Percentiles rank a stretch among this genome's conserved stretches.
Evolutionary conservation across 2,797 vertebrate species (phyloP).

Genomic region (Hypotaenidia philippensis): DNA sequence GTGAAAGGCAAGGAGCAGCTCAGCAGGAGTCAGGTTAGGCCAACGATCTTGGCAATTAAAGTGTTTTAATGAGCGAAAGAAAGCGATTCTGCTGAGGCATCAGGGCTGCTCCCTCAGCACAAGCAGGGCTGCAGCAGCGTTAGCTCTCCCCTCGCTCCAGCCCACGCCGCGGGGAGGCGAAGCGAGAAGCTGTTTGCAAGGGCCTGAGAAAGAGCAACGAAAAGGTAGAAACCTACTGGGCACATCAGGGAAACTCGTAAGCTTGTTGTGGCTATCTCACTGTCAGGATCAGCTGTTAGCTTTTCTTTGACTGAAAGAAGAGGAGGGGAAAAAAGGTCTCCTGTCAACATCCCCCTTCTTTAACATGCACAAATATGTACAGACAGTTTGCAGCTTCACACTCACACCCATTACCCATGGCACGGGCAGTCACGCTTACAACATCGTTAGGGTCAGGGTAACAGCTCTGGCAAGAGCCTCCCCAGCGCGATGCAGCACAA

Average conservation of each 20-base stretch:
- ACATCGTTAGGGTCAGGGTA: neutral
- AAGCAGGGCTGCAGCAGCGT: neutral
- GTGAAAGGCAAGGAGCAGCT: neutral
- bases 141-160: neutral
- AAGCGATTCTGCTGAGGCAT: neutral
- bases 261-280: slow-evolving; percentile 82
- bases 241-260: slow-evolving; percentile 82
- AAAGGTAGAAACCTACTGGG: slow-evolving; percentile 62
- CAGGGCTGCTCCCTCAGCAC: neutral
- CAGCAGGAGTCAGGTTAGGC: neutral
- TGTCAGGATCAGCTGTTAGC: slow-evolving; percentile 81
- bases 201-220: neutral
- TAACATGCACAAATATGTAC: accelerated
- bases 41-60: neutral
- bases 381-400: neutral
- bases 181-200: neutral
- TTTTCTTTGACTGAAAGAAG: slow-evolving; percentile 82
- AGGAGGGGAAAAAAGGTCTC: neutral
- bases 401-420: neutral
- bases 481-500: neutral
- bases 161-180: neutral
- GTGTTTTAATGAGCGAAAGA: neutral
- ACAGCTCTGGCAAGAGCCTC: neutral
- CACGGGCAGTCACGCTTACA: neutral
- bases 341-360: neutral